phyloP scores from a whole-genome alignment of 2,797 vertebrate species.

The Rhynchonycteris naso region DNA sequence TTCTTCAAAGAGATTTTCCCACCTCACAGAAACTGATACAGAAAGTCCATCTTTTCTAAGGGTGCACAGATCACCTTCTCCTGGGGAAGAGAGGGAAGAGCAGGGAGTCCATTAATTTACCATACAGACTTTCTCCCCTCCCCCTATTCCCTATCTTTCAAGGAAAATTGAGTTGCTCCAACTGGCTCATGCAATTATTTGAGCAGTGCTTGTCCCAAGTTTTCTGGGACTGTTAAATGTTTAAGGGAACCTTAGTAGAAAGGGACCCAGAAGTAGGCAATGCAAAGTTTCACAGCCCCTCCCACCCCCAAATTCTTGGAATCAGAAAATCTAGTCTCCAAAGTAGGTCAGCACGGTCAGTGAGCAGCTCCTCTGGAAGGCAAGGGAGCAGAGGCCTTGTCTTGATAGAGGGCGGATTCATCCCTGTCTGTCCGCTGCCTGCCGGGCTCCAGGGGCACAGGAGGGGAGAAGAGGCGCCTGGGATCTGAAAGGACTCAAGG shows the following conservation, averaged over 20 bases:
- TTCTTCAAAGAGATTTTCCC: conserved; percentile 26
- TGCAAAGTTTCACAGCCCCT: conserved; percentile 68
- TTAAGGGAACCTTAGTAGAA: conserved; percentile 55
- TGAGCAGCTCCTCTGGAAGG: conserved; percentile 66
- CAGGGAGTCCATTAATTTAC: conserved; percentile 19
- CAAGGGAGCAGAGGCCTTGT: conserved; percentile 71
- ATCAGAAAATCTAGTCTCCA: conserved; percentile 74
- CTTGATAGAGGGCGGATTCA: conserved; percentile 64
- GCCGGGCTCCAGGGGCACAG: conserved; percentile 35
- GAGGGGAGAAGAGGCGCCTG: background rate
- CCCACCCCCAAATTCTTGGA: conserved; percentile 77
- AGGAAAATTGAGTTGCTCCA: conserved; percentile 32
- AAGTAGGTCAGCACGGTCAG: conserved; percentile 78
- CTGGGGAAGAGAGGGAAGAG: background rate
- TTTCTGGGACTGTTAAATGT: conserved; percentile 43
- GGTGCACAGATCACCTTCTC: background rate
- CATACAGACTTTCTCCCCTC: background rate
- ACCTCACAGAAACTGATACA: background rate
- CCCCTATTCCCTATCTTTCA: background rate
- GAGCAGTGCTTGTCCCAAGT: conserved; percentile 28
- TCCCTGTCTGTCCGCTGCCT: conserved; percentile 12
- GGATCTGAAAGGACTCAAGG: conserved; percentile 26
- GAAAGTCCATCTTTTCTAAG: background rate
- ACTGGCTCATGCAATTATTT: background rate
- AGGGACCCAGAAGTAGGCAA: conserved; percentile 55